A percentile compares a stretch with the other conserved stretches of the same genome.
Conservation (phyloP, 2,888 invertebrate genomes). For the Eristalinus sepulchralis region DNA sequence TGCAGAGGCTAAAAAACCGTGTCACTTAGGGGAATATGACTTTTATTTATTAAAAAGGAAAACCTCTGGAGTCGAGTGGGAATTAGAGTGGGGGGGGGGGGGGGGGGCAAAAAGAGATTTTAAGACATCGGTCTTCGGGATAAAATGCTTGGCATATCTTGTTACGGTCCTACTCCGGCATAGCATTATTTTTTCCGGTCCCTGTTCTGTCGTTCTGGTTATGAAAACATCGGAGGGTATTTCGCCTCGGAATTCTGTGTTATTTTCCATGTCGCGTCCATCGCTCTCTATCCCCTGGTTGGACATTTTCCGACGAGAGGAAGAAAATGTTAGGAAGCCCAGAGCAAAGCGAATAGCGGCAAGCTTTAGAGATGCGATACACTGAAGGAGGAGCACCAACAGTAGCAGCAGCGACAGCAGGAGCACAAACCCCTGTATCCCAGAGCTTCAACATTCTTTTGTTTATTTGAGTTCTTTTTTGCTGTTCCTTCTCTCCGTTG, state of each 20-base stretch:
- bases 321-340: constrained; percentile 41
- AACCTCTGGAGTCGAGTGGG: not conserved
- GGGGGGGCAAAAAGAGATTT: constrained; percentile 22
- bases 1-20: not conserved
- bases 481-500: not conserved
- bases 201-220: constrained; percentile 34
- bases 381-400: too few relatives aligned
- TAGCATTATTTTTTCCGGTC: constrained; percentile 37
- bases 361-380: constrained; percentile 14
- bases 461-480: constrained; percentile 34
- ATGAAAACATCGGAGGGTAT: constrained; percentile 63
- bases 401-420: not conserved
- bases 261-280: constrained; percentile 47
- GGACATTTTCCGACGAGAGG: constrained; percentile 52
- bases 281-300: constrained; percentile 47
- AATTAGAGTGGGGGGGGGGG: not conserved
- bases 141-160: constrained; percentile 60
- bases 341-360: constrained; percentile 20
- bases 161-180: constrained; percentile 30
- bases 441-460: constrained; percentile 56
- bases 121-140: constrained; percentile 36
- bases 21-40: constrained; percentile 48
- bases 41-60: constrained; percentile 46
- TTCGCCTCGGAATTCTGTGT: constrained; percentile 51
- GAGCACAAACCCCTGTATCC: constrained; percentile 24